Evolutionary conservation across 2,113 vertebrate species (phyloP), one percentile per base, ranked within the genome.

Genomic region (Paracanthobrama guichenoti): DNA sequence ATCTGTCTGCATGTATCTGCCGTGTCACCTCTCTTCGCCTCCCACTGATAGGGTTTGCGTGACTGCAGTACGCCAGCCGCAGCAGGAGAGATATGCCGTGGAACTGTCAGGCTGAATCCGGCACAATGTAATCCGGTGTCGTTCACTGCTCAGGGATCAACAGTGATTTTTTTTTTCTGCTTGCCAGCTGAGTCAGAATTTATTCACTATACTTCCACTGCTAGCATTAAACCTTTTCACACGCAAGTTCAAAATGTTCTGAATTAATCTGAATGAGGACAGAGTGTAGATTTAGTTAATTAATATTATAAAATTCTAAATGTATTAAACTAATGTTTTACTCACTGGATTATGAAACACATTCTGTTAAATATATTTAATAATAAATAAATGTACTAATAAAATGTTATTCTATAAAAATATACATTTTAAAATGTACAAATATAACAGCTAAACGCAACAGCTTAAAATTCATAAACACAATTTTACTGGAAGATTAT

Each of bases 31-130:
- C 53, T 42, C 84, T 83, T 20, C 20, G 11, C 42, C 50, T 55
- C 81, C 80, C 35, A 3, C 46, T 53, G 81, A 86, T 28, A 85
- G 42, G 39, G 44, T 26, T 81, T 69, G 67, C 69, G 62, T 83
- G 79, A 82, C 80, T 79, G 79, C 83, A 22, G 46, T 75, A n/a
- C 35, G 31, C 79, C 57, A 55, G 13, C 14, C 42, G 4, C 69
- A 35, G 46, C 42, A 50, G 44, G 72, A 64, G 26, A 50, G 62
- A 62, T 35, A 24, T 28, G 20, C 18, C 10, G 18, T 71, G 60
- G 44, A 80, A 80, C 62, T 80, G 69, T 81, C 60, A 11, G 76
- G 31, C 71, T 71, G 57, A 39, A 67, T 67, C 60, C 76, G 35
- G 66, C 28, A 72, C 69, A 39, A 72, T 55, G 50, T 48, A 64